A percentile compares a stretch with the other conserved stretches of the same genome.
Conservation (phyloP, 2,113 vertebrate species). For the Sinosuthora webbiana region DNA sequence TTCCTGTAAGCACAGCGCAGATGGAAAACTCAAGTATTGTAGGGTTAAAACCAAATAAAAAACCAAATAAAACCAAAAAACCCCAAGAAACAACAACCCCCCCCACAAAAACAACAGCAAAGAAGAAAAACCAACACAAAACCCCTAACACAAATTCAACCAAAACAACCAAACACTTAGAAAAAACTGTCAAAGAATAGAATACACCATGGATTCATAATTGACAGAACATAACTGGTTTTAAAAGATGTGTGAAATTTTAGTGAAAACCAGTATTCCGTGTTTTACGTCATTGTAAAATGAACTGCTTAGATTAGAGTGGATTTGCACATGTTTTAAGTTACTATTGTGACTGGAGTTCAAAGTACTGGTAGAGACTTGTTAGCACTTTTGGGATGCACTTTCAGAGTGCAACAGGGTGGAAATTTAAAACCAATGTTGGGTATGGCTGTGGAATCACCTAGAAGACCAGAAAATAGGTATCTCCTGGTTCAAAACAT, state of each 20-base stretch:
- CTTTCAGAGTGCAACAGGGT: background rate
- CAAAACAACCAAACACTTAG: background rate
- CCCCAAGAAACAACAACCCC: background rate
- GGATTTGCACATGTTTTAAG: background rate
- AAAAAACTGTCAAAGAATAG: accelerated
- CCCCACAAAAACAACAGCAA: background rate
- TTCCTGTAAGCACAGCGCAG: background rate
- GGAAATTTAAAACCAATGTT: background rate
- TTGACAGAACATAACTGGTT: background rate
- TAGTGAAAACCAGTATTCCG: background rate
- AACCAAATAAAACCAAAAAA: too few species aligned
- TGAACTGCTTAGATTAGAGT: background rate
- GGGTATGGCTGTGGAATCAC: background rate
- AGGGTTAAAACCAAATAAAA: background rate
- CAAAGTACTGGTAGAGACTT: background rate
- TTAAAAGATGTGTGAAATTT: background rate
- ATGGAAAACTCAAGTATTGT: background rate
- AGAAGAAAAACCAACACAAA: too few species aligned
- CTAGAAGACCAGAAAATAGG: background rate
- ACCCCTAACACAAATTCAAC: background rate
- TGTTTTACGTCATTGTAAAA: background rate
- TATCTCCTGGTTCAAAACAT: background rate
- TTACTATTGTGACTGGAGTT: background rate
- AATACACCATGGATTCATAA: background rate
- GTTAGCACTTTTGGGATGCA: background rate